Percentiles rank a stretch among this genome's conserved stretches.
Conservation (phyloP, 2,797 vertebrate genomes). For the Sebastes cheni region DNA sequence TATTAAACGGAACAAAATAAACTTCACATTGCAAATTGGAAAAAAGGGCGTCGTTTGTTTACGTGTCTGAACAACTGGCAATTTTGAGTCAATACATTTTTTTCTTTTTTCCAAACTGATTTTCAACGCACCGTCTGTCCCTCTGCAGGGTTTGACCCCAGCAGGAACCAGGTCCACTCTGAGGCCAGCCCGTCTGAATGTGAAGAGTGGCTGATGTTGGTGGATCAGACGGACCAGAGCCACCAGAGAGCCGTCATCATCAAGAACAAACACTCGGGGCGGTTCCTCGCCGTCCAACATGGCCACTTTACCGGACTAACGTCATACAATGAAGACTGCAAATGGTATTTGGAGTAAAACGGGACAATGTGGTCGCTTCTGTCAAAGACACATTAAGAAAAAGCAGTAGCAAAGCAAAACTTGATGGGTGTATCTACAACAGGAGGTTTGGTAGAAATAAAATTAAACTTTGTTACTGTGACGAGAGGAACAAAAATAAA, state of each 20-base stretch:
- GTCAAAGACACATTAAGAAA: background rate
- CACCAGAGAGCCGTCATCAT: constrained; percentile 53
- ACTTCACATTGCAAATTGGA: constrained; percentile 10
- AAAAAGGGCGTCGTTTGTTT: constrained; percentile 7
- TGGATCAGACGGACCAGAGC: constrained; percentile 59
- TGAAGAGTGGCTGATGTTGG: constrained; percentile 67
- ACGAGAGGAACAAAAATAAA: constrained; percentile 10
- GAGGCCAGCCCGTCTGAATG: constrained; percentile 5
- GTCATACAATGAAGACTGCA: constrained; percentile 60
- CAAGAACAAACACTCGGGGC: constrained; percentile 58
- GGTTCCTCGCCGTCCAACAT: constrained; percentile 53
- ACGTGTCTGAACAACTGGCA: constrained; percentile 27
- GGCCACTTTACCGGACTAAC: constrained; percentile 39
- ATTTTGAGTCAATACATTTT: background rate
- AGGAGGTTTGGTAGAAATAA: constrained; percentile 24
- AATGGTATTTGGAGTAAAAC: constrained; percentile 59
- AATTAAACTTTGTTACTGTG: constrained; percentile 13
- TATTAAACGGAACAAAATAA: constrained; percentile 60
- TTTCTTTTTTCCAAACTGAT: background rate
- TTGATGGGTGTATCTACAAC: constrained; percentile 17
- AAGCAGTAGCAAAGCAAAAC: constrained; percentile 1
- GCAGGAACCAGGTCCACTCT: constrained; percentile 32
- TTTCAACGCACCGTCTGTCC: background rate
- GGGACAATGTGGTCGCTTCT: background rate
- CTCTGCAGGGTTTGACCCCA: constrained; percentile 46